phyloP scores from a whole-genome alignment of 2,797 vertebrate species.

The Argyrosomus regius region DNA sequence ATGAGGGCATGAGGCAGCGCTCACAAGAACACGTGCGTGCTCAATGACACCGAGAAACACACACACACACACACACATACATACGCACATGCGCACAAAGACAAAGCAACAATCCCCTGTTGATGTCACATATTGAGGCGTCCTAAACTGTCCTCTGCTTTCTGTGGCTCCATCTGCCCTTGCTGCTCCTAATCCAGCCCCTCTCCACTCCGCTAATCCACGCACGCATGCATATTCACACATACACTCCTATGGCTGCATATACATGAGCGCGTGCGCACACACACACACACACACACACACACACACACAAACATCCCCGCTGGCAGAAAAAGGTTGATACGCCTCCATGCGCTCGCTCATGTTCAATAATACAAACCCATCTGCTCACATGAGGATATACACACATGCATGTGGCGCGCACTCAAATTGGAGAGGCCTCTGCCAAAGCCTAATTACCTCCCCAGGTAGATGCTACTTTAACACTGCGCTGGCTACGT shows the following conservation, averaged over 20 bases:
- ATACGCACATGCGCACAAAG: slow-evolving; percentile 54
- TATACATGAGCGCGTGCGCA: slow-evolving; percentile 3
- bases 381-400: slow-evolving; percentile 2
- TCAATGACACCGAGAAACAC: slow-evolving; percentile 52
- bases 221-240: slow-evolving; percentile 1
- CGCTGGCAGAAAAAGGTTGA: neutral
- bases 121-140: slow-evolving; percentile 67
- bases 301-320: neutral
- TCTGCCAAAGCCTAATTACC: slow-evolving; percentile 28
- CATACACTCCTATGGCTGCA: neutral
- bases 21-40: slow-evolving; percentile 70
- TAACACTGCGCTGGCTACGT: neutral
- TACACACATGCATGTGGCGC: neutral
- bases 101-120: slow-evolving; percentile 65
- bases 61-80: slow-evolving; percentile 13
- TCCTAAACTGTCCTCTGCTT: slow-evolving; percentile 74
- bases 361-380: slow-evolving; percentile 5
- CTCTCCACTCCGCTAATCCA: slow-evolving; percentile 58
- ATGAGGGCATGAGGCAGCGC: slow-evolving; percentile 73
- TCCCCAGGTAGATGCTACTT: slow-evolving; percentile 25
- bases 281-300: slow-evolving; percentile 15
- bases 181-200: slow-evolving; percentile 67
- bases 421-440: neutral
- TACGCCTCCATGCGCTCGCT: neutral
- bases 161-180: slow-evolving; percentile 69